A percentile compares a stretch with the other conserved stretches of the same genome.
Conservation (phyloP, 2,888 invertebrate genomes). For the Pristionchus maxplancki region DNA sequence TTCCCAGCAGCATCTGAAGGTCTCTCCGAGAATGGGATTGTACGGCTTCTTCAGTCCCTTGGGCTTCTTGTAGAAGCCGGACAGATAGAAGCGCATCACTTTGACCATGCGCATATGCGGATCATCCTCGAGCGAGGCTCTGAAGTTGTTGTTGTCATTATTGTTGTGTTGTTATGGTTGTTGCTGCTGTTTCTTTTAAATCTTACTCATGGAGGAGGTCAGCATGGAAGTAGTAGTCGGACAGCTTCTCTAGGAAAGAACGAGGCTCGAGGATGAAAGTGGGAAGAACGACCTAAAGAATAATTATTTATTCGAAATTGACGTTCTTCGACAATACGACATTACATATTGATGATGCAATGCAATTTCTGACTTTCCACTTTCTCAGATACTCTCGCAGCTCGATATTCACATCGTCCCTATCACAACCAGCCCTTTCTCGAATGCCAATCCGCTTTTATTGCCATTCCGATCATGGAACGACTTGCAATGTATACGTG, state of each 20-base stretch:
- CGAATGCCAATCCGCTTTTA: not conserved
- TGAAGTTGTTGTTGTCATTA: conserved; percentile 53
- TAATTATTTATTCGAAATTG: not conserved
- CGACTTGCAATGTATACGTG: not conserved
- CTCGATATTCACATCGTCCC: not conserved
- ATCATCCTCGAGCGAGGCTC: conserved; percentile 84
- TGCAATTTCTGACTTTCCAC: too few species aligned
- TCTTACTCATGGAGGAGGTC: conserved; percentile 88
- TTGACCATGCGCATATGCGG: conserved; percentile 89
- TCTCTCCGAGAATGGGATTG: conserved; percentile 97
- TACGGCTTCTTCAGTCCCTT: conserved; percentile 99
- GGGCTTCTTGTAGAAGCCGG: conserved; percentile 97
- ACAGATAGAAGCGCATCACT: conserved; percentile 89
- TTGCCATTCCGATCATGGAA: not conserved
- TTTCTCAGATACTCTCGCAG: not conserved
- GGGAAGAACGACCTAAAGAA: conserved; percentile 92
- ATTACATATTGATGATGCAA: too few species aligned
- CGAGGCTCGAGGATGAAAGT: conserved; percentile 98
- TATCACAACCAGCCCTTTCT: not conserved
- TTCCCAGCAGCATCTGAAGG: conserved; percentile 93
- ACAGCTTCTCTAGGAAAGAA: conserved; percentile 98
- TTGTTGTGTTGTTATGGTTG: not conserved
- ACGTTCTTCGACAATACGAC: not conserved
- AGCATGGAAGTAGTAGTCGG: conserved; percentile 97
- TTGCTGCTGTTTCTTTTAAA: not conserved